Conservation (phyloP, 2,113 vertebrate genomes). For the Scortum barcoo region DNA sequence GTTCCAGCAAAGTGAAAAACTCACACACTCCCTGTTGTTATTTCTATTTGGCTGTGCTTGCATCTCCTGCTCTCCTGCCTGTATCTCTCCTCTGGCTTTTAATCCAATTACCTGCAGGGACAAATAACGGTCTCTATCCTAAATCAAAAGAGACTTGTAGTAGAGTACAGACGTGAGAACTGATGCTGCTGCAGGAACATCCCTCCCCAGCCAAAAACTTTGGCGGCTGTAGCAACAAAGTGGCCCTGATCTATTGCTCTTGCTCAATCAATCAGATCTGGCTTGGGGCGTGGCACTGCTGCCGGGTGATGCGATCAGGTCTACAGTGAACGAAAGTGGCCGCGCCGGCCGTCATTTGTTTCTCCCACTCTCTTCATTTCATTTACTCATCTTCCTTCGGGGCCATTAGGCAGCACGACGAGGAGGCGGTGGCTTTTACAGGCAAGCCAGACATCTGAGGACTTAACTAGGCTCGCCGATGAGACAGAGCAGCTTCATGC, state of each 20-base stretch:
- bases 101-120: conserved; percentile 63
- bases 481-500: conserved; percentile 50
- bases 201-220: conserved; percentile 17
- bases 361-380: conserved; percentile 58
- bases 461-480: conserved; percentile 67
- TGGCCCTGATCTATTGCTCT: conserved; percentile 62
- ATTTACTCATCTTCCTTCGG: conserved; percentile 58
- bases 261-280: conserved; percentile 57
- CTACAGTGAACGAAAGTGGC: conserved; percentile 38
- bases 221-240: conserved; percentile 17
- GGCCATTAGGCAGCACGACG: conserved; percentile 51
- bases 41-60: conserved; percentile 37
- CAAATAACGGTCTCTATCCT: conserved; percentile 30
- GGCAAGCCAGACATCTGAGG: conserved; percentile 62
- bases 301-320: conserved; percentile 54
- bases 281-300: conserved; percentile 10
- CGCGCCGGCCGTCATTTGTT: conserved; percentile 44
- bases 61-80: conserved; percentile 27
- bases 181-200: conserved; percentile 16
- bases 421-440: conserved; percentile 41
- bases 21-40: conserved; percentile 24
- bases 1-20: conserved; percentile 4
- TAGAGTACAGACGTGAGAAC: background rate
- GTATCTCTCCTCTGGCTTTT: conserved; percentile 43
- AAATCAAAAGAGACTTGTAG: conserved; percentile 57